Percentiles rank a stretch among this genome's conserved stretches.
phyloP scores from a whole-genome alignment of 2,113 vertebrate genomes.

The Paradisaea rubra region DNA sequence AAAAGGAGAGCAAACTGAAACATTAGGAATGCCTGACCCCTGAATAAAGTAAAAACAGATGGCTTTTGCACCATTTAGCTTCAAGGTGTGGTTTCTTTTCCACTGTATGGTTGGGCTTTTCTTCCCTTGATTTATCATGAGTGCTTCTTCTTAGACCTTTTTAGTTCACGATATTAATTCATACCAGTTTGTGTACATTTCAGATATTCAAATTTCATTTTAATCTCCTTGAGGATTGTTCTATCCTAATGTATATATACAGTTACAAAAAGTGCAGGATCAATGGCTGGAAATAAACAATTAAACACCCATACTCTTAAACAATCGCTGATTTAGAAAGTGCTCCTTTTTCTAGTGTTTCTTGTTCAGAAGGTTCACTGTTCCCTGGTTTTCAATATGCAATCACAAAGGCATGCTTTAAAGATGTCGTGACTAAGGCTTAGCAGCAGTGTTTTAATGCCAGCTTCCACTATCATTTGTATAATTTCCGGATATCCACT shows the following conservation, averaged over 20 bases:
- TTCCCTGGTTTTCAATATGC: not conserved
- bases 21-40: not conserved
- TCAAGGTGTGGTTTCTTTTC: not conserved
- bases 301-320: not conserved
- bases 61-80: not conserved
- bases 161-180: not conserved
- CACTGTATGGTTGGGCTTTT: not conserved
- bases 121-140: not conserved
- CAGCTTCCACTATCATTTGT: not conserved
- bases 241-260: not conserved
- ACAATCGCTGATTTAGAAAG: not conserved
- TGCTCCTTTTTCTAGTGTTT: not conserved
- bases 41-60: not conserved
- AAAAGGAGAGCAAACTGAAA: not conserved
- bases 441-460: not conserved
- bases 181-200: not conserved
- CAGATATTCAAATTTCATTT: not conserved
- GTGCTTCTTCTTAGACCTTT: not conserved
- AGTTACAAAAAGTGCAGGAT: not conserved
- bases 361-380: not conserved
- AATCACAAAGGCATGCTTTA: not conserved
- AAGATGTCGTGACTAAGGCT: not conserved
- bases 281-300: not conserved
- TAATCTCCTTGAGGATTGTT: not conserved
- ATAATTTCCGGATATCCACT: slow-evolving; percentile 15